These are phyloP conservation scores for Xyrauchen texanus DNA, from an alignment of 2,113 vertebrate genomes.

Conservation along the genomic window DNA sequence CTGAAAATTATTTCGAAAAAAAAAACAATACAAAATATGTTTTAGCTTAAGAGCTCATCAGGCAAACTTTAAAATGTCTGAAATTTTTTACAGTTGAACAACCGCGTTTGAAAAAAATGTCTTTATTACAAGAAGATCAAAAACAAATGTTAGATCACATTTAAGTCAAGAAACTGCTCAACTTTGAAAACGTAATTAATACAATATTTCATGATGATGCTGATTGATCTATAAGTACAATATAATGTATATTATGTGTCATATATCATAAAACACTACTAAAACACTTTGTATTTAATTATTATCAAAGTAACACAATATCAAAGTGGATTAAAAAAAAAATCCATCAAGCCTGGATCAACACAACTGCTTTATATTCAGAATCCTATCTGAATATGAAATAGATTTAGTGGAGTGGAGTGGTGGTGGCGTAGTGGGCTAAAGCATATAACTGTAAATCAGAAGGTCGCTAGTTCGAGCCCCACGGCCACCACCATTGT, in stretches of 20 bases:
- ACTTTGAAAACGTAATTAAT: background rate
- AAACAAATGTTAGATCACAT: background rate
- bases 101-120: background rate
- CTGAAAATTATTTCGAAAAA: no score
- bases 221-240: background rate
- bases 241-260: background rate
- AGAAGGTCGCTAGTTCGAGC: no score
- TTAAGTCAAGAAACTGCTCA: background rate
- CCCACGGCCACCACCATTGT: no score
- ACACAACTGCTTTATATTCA: no score
- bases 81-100: background rate
- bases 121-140: background rate
- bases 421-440: no score
- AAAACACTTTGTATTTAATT: conserved; percentile 16
- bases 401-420: no score
- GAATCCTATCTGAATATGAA: background rate
- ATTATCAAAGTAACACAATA: background rate
- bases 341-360: no score
- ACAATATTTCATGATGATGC: background rate
- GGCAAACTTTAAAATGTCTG: background rate
- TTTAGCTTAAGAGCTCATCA: background rate
- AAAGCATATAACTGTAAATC: no score
- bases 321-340: background rate
- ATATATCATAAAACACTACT: conserved; percentile 53
- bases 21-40: no score